These are phyloP conservation scores for Megamerina dolium DNA, from an alignment of 2,888 invertebrate species.

Conservation along the genomic window DNA sequence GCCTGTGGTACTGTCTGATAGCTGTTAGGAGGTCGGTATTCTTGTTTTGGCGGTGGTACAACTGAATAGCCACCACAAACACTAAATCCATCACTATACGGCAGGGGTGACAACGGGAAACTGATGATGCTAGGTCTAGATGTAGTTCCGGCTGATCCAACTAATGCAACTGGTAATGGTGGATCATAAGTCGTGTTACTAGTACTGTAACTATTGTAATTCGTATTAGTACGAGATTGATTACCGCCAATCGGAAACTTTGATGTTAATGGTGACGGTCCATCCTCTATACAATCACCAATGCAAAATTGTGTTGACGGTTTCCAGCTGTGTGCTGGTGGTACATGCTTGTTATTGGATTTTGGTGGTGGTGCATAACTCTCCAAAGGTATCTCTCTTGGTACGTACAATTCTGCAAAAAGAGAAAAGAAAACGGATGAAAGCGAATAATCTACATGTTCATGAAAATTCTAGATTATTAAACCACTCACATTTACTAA, in stretches of 20 bases:
- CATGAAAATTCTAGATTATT: too few species aligned
- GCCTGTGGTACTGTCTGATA: constrained; percentile 28
- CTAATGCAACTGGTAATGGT: neutral
- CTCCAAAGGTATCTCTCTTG: constrained; percentile 45
- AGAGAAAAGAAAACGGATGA: too few species aligned
- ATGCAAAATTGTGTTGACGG: neutral
- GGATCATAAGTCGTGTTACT: neutral
- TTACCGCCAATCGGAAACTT: neutral
- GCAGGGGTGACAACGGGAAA: too few species aligned
- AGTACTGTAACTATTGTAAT: neutral
- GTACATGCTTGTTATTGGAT: neutral
- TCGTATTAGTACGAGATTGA: neutral
- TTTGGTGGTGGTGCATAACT: constrained; percentile 44
- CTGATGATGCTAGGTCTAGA: neutral
- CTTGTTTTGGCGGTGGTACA: constrained; percentile 24
- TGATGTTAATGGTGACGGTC: too few species aligned
- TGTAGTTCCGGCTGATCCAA: neutral
- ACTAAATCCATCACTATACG: too few species aligned
- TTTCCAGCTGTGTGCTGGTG: constrained; percentile 2
- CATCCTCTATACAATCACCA: too few species aligned
- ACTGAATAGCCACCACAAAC: too few species aligned
- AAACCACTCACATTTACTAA: too few species aligned
- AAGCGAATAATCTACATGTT: too few species aligned
- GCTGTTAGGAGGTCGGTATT: constrained; percentile 24
- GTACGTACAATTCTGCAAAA: constrained; percentile 42